Evolutionary conservation across 1,140 invertebrate species (phyloP).

Genomic region (Prorops nasuta): DNA sequence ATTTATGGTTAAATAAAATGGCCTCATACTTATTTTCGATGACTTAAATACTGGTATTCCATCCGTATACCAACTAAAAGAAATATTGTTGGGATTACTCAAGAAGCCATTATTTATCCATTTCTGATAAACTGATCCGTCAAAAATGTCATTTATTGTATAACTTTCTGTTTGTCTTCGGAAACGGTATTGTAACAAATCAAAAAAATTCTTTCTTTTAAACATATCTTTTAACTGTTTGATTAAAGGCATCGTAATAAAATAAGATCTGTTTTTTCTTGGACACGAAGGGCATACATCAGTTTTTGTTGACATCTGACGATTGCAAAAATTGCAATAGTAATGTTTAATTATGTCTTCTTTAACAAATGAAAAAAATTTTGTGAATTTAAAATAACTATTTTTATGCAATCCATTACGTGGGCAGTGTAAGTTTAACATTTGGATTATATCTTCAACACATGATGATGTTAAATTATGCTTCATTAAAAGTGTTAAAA

Average conservation of each 20-base stretch:
- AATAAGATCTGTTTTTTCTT: conserved; percentile 1
- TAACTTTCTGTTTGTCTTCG: too few species aligned
- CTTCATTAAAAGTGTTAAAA: conserved; percentile 5
- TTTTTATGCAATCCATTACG: conserved; percentile 1
- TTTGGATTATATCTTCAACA: conserved; percentile 6
- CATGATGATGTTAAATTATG: conserved; percentile 9
- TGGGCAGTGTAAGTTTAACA: conserved; percentile 9
- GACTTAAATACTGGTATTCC: too few species aligned
- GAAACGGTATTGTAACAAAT: conserved; percentile 10
- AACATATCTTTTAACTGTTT: conserved; percentile 12
- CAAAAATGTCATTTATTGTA: too few species aligned
- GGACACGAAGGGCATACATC: conserved; percentile 1
- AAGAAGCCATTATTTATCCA: too few species aligned
- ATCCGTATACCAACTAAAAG: too few species aligned
- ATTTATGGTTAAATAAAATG: too few species aligned
- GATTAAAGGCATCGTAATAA: too few species aligned
- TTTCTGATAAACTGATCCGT: too few species aligned
- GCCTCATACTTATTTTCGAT: too few species aligned
- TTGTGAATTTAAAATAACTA: conserved; percentile 13
- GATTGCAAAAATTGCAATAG: conserved; percentile 2
- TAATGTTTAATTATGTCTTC: conserved; percentile 8
- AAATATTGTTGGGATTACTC: too few species aligned
- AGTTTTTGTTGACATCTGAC: neutral
- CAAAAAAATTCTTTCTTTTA: conserved; percentile 7
- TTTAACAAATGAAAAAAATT: conserved; percentile 5